Percentiles rank a stretch among this genome's conserved stretches.
These are phyloP conservation scores for Spilosoma lubricipeda DNA, from an alignment of 2,888 invertebrate species.

Conservation along the genomic window DNA sequence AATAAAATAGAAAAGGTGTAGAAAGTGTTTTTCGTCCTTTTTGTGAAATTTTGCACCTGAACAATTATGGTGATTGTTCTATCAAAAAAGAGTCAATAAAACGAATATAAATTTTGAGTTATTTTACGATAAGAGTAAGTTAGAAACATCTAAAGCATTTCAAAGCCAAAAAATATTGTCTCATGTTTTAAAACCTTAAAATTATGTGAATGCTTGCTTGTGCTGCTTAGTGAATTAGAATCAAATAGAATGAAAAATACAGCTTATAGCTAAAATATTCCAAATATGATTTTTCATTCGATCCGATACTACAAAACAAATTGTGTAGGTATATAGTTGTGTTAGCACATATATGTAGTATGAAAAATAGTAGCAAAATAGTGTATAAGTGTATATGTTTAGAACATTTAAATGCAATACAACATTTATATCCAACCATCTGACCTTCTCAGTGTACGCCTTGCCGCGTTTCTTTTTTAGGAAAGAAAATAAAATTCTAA, in stretches of 20 bases:
- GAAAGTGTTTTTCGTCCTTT: conserved; percentile 19
- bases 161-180: conserved; percentile 51
- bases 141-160: conserved; percentile 68
- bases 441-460: conserved; percentile 94
- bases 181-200: conserved; percentile 23
- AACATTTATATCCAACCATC: conserved; percentile 82
- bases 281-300: conserved; percentile 27
- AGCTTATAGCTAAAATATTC: conserved; percentile 7
- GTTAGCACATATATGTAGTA: conserved; percentile 77
- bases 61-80: conserved; percentile 25
- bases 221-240: conserved; percentile 25
- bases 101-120: conserved; percentile 28
- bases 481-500: conserved; percentile 76
- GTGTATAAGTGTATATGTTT: conserved; percentile 58
- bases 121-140: conserved; percentile 43
- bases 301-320: conserved; percentile 24
- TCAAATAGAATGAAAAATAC: conserved; percentile 36
- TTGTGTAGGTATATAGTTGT: conserved; percentile 57
- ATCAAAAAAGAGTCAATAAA: not conserved
- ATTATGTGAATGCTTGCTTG: conserved; percentile 35
- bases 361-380: conserved; percentile 45
- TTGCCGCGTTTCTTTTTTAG: conserved; percentile 90
- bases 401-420: conserved; percentile 75
- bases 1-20: conserved; percentile 38
- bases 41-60: conserved; percentile 27